Conservation (phyloP, 2,797 vertebrate genomes). For the Luscinia luscinia region DNA sequence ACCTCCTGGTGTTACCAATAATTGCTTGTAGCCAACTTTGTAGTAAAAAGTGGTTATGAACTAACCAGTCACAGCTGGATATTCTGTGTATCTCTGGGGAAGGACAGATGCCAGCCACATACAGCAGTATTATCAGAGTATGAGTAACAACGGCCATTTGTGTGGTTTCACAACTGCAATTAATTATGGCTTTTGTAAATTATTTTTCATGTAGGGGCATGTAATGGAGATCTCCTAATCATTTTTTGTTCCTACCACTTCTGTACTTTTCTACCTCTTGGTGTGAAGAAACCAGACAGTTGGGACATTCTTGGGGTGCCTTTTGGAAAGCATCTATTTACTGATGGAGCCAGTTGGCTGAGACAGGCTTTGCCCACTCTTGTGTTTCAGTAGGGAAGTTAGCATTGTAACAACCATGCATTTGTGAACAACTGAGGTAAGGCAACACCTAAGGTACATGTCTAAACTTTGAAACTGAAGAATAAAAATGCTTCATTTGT, state of each 20-base stretch:
- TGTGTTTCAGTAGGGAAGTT: neutral
- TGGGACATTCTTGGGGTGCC: neutral
- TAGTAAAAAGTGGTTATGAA: neutral
- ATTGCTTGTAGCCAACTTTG: neutral
- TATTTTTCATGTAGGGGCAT: neutral
- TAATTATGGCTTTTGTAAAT: neutral
- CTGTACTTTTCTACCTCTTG: neutral
- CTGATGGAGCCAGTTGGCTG: neutral
- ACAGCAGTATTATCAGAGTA: neutral
- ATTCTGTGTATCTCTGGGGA: neutral
- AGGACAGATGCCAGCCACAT: neutral
- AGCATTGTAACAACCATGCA: neutral
- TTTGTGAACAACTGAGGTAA: neutral
- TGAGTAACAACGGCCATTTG: neutral
- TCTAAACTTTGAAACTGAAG: neutral
- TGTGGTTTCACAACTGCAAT: neutral
- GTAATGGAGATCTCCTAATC: neutral
- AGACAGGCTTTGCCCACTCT: neutral
- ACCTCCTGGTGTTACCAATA: neutral
- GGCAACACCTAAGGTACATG: neutral
- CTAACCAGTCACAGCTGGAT: neutral
- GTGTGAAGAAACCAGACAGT: neutral
- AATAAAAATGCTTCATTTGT: neutral
- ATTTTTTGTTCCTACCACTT: neutral
- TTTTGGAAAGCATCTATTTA: neutral